Evolutionary conservation across 2,113 vertebrate genomes (phyloP).

Genomic region (Nettapus auritus): DNA sequence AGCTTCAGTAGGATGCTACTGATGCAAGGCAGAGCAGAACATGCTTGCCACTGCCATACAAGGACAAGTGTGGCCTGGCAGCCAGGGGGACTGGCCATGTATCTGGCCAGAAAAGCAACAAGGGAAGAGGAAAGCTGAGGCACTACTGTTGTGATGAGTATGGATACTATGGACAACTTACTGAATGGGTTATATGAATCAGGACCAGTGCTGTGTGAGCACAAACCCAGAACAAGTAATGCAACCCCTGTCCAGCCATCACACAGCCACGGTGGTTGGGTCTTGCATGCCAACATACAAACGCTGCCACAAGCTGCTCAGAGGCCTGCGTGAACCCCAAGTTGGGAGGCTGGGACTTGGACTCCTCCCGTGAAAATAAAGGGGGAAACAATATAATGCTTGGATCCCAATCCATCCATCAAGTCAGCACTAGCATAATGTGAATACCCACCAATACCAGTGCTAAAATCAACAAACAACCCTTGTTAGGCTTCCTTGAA

Average conservation of each 20-base stretch:
- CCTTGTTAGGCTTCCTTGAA: neutral
- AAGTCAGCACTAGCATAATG: neutral
- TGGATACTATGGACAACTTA: neutral
- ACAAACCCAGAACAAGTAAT: neutral
- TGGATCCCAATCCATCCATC: neutral
- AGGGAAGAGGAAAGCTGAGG: neutral
- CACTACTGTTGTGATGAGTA: neutral
- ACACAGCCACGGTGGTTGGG: neutral
- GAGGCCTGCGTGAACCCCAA: neutral
- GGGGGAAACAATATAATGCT: neutral
- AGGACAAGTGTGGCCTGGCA: neutral
- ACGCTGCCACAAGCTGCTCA: neutral
- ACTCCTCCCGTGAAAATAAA: neutral
- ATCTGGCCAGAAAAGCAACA: neutral
- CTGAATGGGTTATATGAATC: neutral
- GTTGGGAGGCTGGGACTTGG: neutral
- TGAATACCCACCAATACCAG: neutral
- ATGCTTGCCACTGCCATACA: neutral
- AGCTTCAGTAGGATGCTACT: neutral
- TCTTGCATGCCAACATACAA: neutral
- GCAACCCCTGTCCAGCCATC: rapidly evolving
- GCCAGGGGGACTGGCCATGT: neutral
- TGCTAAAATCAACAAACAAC: neutral
- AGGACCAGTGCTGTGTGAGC: neutral
- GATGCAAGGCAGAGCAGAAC: neutral